phyloP scores from a whole-genome alignment of 1,140 invertebrate species.

The Drosophila sproati region DNA sequence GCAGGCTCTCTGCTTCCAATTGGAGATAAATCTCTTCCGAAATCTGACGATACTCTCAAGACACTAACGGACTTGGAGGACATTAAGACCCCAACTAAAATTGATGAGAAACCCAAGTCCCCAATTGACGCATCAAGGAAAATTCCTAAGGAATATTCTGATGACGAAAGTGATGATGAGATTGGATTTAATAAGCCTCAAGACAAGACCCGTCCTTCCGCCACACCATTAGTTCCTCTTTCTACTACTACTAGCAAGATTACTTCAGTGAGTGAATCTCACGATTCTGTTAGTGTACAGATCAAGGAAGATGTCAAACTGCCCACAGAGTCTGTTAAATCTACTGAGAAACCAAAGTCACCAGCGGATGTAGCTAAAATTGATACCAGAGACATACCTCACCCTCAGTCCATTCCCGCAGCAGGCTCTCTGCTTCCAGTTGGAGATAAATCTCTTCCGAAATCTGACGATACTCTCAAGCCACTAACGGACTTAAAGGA shows the following conservation, averaged over 20 bases:
- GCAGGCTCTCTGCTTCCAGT: neutral
- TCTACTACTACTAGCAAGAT: no score
- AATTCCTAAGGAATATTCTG: neutral
- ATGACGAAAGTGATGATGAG: neutral
- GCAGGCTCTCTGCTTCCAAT: no score
- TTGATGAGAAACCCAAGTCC: neutral
- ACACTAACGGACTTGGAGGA: slow-evolving; percentile 1
- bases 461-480: neutral
- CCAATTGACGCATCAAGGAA: neutral
- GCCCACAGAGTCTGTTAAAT: neutral
- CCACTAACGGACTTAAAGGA: neutral
- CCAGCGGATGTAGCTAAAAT: slow-evolving; percentile 6
- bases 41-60: slow-evolving; percentile 6
- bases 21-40: no score
- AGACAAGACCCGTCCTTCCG: neutral
- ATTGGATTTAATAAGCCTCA: neutral
- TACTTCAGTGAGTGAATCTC: no score
- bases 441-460: slow-evolving; percentile 8
- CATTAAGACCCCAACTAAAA: neutral
- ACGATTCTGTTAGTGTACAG: no score
- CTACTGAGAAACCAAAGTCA: slow-evolving; percentile 24
- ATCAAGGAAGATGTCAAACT: neutral
- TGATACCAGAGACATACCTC: neutral
- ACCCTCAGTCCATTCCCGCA: slow-evolving; percentile 1
- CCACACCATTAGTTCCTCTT: neutral